phyloP scores from a whole-genome alignment of 2,888 invertebrate species.

The Tetragonula carbonaria region DNA sequence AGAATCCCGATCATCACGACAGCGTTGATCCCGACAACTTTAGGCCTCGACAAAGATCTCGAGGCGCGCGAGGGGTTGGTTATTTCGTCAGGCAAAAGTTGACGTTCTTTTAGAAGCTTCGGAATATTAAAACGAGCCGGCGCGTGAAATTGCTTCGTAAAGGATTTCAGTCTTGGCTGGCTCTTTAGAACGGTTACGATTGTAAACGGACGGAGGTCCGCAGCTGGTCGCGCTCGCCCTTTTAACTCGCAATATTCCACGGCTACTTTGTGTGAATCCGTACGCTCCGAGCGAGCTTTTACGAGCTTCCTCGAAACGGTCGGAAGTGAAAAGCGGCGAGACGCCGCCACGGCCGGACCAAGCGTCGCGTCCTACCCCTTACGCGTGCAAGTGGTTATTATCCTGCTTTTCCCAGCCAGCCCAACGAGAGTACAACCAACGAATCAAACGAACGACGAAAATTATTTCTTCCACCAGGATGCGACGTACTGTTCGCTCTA shows the following conservation, averaged over 20 bases:
- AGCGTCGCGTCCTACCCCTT: background rate
- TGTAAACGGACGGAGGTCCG: constrained; percentile 22
- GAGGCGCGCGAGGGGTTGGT: background rate
- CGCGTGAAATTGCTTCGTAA: constrained; percentile 52
- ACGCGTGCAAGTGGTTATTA: constrained; percentile 32
- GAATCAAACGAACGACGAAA: constrained; percentile 22
- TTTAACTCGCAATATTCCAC: constrained; percentile 42
- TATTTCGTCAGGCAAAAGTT: constrained; percentile 10
- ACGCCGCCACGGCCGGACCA: background rate
- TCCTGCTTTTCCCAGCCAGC: constrained; percentile 3
- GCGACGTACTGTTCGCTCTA: too few relatives aligned
- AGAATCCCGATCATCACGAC: background rate
- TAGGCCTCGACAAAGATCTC: background rate
- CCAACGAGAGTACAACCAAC: background rate
- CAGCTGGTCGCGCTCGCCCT: constrained; percentile 1
- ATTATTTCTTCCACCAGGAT: constrained; percentile 13
- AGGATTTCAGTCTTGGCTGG: constrained; percentile 47
- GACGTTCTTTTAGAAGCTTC: constrained; percentile 19
- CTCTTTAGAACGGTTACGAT: constrained; percentile 44
- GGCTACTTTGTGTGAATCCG: constrained; percentile 39
- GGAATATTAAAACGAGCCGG: constrained; percentile 54
- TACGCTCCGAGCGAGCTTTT: background rate
- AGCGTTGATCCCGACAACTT: background rate
- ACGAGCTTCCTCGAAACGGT: background rate
- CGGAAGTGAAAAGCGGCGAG: background rate